Conservation (phyloP, 2,797 vertebrate genomes). For the Eptatretus atami region DNA sequence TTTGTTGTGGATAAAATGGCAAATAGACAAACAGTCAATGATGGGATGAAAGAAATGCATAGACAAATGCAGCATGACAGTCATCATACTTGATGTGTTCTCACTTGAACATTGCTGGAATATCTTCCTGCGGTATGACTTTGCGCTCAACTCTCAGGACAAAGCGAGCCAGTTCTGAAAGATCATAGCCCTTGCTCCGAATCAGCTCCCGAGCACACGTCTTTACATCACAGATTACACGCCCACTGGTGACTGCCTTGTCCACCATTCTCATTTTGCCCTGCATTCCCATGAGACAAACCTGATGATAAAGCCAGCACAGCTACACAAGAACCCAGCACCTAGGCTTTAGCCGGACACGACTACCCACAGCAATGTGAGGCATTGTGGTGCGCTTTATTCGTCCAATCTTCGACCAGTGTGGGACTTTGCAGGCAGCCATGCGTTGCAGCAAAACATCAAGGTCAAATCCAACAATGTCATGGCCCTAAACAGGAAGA, state of each 20-base stretch:
- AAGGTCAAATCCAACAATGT: conserved; percentile 91
- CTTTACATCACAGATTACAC: conserved; percentile 73
- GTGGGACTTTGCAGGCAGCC: conserved; percentile 47
- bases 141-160: conserved; percentile 41
- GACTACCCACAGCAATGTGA: conserved; percentile 46
- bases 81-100: not conserved
- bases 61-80: too few species aligned
- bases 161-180: conserved; percentile 49
- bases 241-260: conserved; percentile 71
- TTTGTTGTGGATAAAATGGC: not conserved
- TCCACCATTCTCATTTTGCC: conserved; percentile 61
- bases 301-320: not conserved
- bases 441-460: conserved; percentile 84
- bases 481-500: conserved; percentile 28
- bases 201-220: conserved; percentile 88
- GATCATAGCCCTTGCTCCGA: conserved; percentile 75
- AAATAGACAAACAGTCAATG: not conserved
- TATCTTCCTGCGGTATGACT: conserved; percentile 29
- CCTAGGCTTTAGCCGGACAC: too few species aligned
- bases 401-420: conserved; percentile 90
- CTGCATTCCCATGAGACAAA: conserved; percentile 14
- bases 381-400: conserved; percentile 62
- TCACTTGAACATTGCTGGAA: conserved; percentile 54
- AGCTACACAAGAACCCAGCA: not conserved
- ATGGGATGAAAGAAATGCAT: not conserved